phyloP scores from a whole-genome alignment of 2,113 vertebrate species.

The Daubentonia madagascariensis region DNA sequence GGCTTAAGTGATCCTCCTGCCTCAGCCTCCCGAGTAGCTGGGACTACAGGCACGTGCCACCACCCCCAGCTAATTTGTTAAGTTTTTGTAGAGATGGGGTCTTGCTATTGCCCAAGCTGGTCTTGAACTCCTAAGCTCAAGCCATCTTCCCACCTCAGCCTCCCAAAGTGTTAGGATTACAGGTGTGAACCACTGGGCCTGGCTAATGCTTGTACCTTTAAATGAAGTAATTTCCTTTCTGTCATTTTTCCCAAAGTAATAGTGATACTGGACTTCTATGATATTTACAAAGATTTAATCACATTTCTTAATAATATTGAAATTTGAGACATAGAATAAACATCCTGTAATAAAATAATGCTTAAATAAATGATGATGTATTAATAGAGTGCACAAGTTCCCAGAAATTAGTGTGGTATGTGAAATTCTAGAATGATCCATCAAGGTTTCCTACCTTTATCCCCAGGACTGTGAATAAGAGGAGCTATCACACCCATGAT shows the following conservation, averaged over 20 bases:
- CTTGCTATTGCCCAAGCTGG: no score
- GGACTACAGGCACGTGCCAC: no score
- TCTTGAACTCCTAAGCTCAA: no score
- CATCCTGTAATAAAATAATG: background rate
- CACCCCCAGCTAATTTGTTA: no score
- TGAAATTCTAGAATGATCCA: background rate
- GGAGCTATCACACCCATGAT: background rate
- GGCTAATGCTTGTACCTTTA: background rate
- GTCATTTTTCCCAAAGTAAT: background rate
- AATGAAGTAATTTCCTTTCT: background rate
- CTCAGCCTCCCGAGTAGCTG: no score
- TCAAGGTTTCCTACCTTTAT: background rate
- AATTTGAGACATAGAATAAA: background rate
- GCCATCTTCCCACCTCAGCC: no score
- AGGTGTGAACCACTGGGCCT: no score
- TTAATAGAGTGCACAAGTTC: background rate
- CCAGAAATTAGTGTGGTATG: background rate
- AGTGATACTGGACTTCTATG: background rate
- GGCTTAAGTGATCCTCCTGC: no score
- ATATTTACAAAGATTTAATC: background rate
- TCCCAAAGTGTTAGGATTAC: no score
- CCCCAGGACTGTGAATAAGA: background rate
- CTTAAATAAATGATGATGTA: background rate
- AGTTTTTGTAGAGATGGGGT: no score
- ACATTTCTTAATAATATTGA: background rate